Evolutionary conservation across 2,888 invertebrate species (phyloP), one percentile per base, ranked within the genome.

Genomic region (Drosophila anomalata): DNA sequence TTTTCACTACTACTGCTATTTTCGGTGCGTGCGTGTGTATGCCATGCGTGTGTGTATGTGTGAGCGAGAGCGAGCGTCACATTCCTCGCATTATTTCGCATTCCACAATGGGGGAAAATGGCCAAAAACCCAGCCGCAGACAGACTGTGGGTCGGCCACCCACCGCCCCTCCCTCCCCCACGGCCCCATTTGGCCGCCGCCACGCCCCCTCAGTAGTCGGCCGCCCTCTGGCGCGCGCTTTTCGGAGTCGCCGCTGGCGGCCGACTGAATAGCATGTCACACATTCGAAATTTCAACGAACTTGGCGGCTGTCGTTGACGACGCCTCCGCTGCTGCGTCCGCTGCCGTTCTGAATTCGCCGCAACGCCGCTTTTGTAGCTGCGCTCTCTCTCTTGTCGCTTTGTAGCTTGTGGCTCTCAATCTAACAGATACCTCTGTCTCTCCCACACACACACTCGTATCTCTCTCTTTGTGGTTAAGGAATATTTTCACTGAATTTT

Each of bases 201-300:
- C 69, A 70, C 70, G 58, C 60, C 61, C 57, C 58, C 70, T 75
- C 73, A 76, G 76, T 76, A 71, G 73, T 79, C 71, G 73, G 67
- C 75, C 68, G 83, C 70, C 83, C 72, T 77, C 77, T 73, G 78
- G 44, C 44, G 68, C 76, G 78, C 78, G 78, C 48, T 80, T 78
- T 80, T 78, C 81, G 78, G 80, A 78, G 80, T 62, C 84, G 87
- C 84, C 76, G 81, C 84, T 87, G 81, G 78, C 87, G 84, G 87
- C 87, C 80, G 84, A 82, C 81, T 82, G 87, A 82, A 87, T 51
- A 52, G 65, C 60, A 70, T 84, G 84, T 76, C 84, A 76, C 78
- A 83, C 87, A 78, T 78, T 84, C 74, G 60, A 82, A 80, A 78
- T 87, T 87, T 87, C 81, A 76, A 78, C 80, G 73, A 86, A 84